These are phyloP conservation scores for Nesometra sesokonis DNA, from an alignment of 35 echinoderm and acorn worm species.

Conservation along the genomic window DNA sequence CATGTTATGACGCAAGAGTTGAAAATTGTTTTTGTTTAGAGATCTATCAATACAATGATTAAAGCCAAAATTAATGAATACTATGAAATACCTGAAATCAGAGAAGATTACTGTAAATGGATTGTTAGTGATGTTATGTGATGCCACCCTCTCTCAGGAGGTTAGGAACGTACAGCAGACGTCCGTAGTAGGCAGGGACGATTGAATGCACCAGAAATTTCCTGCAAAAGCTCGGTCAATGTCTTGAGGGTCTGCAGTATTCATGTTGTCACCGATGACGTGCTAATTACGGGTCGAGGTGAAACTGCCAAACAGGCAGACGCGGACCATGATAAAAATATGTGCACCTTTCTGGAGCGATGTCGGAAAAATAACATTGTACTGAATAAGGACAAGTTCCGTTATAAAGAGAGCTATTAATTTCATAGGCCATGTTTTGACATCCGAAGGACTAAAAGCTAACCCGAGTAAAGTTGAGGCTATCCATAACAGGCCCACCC, in stretches of 20 bases:
- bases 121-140: no score
- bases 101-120: no score
- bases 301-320: conserved; percentile 36
- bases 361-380: conserved; percentile 40
- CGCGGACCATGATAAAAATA: conserved; percentile 37
- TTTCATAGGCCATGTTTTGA: background rate
- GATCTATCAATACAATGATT: no score
- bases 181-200: no score
- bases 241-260: conserved; percentile 37
- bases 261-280: conserved; percentile 53
- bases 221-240: conserved; percentile 34
- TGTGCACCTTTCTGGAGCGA: conserved; percentile 23
- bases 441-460: background rate
- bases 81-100: no score
- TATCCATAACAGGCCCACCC: conserved; percentile 29
- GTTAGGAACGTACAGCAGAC: no score
- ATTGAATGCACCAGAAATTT: no score
- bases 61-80: no score
- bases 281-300: conserved; percentile 46
- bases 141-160: no score
- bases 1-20: no score
- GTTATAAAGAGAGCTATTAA: conserved; percentile 18
- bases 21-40: no score
- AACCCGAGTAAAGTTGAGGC: conserved; percentile 39
- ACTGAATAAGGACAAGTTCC: conserved; percentile 55